phyloP scores from a whole-genome alignment of 2,113 vertebrate species.

The Morphnarchus princeps region DNA sequence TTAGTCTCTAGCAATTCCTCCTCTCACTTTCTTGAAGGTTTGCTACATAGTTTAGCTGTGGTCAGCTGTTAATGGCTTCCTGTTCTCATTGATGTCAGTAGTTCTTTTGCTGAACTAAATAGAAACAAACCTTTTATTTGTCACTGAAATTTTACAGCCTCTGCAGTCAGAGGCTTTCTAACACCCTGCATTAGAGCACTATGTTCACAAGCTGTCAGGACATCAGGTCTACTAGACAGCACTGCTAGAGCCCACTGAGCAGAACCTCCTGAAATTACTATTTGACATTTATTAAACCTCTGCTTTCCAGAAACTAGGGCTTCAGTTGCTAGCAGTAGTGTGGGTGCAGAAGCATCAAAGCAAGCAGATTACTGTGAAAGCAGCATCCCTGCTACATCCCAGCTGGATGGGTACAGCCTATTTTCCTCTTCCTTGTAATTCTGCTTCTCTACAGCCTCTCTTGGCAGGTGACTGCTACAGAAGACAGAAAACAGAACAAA shows the following conservation, averaged over 20 bases:
- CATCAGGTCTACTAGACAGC: not conserved
- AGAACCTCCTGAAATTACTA: not conserved
- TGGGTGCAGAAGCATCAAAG: not conserved
- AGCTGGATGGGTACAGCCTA: not conserved
- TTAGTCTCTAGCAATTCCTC: not conserved
- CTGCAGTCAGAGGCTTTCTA: not conserved
- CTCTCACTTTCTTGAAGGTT: not conserved
- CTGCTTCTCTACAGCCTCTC: not conserved
- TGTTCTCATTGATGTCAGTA: not conserved
- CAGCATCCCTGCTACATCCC: not conserved
- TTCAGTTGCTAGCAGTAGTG: not conserved
- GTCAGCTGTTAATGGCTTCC: conserved; percentile 1
- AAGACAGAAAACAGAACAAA: not conserved
- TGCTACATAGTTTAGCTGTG: not conserved
- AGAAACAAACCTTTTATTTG: not conserved
- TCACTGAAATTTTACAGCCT: not conserved
- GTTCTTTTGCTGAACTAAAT: not conserved
- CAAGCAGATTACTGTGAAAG: not conserved
- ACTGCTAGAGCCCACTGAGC: not conserved
- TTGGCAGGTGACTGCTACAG: not conserved
- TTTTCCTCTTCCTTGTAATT: not conserved
- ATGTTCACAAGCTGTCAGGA: not conserved
- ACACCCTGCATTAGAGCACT: not conserved
- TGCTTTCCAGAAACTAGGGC: not conserved
- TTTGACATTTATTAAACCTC: not conserved